Evolutionary conservation across 1,140 invertebrate species (phyloP).

Genomic region (Diachasma alloeum): DNA sequence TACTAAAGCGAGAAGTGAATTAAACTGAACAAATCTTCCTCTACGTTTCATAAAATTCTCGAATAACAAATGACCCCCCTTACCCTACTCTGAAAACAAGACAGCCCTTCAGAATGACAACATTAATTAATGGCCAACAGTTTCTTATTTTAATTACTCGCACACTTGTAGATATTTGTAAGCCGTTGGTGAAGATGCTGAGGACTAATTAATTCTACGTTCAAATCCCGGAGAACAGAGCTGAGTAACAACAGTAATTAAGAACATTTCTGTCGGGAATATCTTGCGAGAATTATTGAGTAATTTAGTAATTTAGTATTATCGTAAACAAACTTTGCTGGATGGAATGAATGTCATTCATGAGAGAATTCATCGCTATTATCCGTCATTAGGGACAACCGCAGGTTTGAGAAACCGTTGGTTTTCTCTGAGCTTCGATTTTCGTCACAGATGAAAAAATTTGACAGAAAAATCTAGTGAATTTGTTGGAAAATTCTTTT

Average conservation of each 20-base stretch:
- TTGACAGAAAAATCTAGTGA: no score
- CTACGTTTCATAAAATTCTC: background rate
- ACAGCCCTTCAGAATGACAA: background rate
- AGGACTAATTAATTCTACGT: slow-evolving; percentile 34
- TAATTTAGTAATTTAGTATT: background rate
- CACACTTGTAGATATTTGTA: background rate
- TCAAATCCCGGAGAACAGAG: slow-evolving; percentile 21
- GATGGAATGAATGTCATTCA: no score
- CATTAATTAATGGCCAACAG: slow-evolving; percentile 17
- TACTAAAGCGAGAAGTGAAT: no score
- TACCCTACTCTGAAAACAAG: background rate
- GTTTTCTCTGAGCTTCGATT: no score
- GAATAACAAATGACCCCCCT: background rate
- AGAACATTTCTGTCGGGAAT: slow-evolving; percentile 27
- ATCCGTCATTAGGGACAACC: no score
- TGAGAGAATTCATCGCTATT: no score
- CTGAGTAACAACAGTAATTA: slow-evolving; percentile 33
- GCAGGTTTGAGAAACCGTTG: no score
- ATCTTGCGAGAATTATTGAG: background rate
- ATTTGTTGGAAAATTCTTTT: no score
- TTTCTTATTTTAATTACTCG: slow-evolving; percentile 14
- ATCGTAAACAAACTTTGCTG: background rate
- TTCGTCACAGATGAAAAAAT: no score
- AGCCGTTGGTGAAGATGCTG: slow-evolving; percentile 8
- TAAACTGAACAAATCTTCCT: background rate